phyloP scores from a whole-genome alignment of 1,140 invertebrate genomes.

The Drosophila pachea region DNA sequence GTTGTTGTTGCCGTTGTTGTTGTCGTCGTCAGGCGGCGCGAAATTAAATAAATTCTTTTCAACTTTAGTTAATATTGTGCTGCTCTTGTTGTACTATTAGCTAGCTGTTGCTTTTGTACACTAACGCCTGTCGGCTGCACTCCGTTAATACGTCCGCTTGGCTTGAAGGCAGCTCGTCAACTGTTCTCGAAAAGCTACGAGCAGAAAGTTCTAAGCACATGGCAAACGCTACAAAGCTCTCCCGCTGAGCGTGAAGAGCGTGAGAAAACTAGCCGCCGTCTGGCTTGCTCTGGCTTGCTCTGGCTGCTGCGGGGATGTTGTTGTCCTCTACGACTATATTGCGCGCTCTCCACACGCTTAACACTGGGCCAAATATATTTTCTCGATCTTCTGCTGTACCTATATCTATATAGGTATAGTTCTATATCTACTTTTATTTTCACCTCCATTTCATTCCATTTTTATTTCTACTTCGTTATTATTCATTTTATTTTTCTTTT shows the following conservation, averaged over 20 bases:
- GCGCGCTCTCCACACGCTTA: background rate
- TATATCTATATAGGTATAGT: no score
- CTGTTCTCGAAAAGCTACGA: constrained; percentile 39
- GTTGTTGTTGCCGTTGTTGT: constrained; percentile 1
- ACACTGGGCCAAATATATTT: no score
- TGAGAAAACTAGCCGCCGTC: constrained; percentile 6
- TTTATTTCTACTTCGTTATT: no score
- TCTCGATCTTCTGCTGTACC: no score
- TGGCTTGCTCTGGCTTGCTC: constrained; percentile 1
- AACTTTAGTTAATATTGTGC: constrained; percentile 35
- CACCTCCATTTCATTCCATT: no score
- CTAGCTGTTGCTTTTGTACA: constrained; percentile 42
- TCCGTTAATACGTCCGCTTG: constrained; percentile 51
- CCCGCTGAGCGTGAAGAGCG: constrained; percentile 38
- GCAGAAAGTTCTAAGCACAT: constrained; percentile 31
- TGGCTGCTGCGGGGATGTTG: background rate
- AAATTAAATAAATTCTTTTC: constrained; percentile 40
- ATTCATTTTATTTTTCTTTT: no score
- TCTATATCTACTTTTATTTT: no score
- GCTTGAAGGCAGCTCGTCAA: constrained; percentile 70
- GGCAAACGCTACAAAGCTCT: constrained; percentile 41
- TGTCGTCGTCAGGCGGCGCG: constrained; percentile 23
- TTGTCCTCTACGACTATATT: background rate
- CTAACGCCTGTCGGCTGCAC: constrained; percentile 23
- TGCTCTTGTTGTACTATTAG: constrained; percentile 32